Percentiles rank a stretch among this genome's conserved stretches.
Evolutionary conservation across 2,888 invertebrate genomes (phyloP).

Genomic region (Tiliacea aurago): DNA sequence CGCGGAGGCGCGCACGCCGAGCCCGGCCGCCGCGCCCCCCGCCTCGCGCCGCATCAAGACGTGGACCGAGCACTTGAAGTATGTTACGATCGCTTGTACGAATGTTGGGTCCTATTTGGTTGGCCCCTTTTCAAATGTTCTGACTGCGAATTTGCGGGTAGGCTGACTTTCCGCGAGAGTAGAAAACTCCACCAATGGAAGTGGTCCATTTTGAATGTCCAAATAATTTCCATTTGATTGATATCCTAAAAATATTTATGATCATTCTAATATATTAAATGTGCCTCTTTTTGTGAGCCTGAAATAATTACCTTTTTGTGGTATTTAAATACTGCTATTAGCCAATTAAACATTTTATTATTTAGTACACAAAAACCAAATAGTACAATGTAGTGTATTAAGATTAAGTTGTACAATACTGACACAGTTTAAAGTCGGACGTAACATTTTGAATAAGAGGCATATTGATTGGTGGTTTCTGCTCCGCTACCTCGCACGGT

Average conservation of each 20-base stretch:
- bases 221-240: background rate
- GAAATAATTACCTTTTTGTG: background rate
- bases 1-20: conserved; percentile 71
- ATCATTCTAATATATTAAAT: background rate
- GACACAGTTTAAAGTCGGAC: background rate
- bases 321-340: too few relatives aligned
- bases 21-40: conserved; percentile 73
- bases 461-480: too few relatives aligned
- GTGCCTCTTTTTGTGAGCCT: background rate
- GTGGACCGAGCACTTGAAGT: conserved; percentile 87
- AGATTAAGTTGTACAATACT: background rate
- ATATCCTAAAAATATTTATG: background rate
- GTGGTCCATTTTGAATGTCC: background rate
- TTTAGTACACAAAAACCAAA: background rate
- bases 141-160: background rate
- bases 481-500: too few relatives aligned
- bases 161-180: conserved; percentile 1
- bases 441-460: too few relatives aligned
- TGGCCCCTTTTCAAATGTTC: conserved; percentile 4
- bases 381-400: background rate
- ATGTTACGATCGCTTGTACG: conserved; percentile 77
- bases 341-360: background rate
- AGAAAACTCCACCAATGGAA: background rate
- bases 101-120: conserved; percentile 67
- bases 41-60: conserved; percentile 84